These are phyloP conservation scores for Apamea anceps DNA, from an alignment of 2,888 invertebrate species.

Conservation along the genomic window DNA sequence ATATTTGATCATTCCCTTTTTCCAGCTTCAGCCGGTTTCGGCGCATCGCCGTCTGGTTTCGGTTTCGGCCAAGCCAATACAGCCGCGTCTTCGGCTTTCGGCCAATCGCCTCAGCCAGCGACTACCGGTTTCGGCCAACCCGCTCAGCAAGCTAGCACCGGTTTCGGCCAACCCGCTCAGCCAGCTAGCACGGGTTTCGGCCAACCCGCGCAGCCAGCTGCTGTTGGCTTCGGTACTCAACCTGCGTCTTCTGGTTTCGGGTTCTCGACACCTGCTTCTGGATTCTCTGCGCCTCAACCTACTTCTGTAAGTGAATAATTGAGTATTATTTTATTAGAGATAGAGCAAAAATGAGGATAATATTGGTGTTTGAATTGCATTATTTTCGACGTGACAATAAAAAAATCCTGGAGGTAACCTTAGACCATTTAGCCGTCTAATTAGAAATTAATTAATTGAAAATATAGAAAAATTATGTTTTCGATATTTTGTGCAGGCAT, in stretches of 20 bases:
- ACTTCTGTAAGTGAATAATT: constrained; percentile 68
- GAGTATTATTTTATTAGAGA: background rate
- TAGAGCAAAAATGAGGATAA: background rate
- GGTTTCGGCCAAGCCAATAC: constrained; percentile 72
- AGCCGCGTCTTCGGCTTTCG: constrained; percentile 67
- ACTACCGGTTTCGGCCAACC: constrained; percentile 68
- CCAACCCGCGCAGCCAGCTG: constrained; percentile 70
- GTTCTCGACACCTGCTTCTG: constrained; percentile 80
- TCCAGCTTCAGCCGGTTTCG: constrained; percentile 69
- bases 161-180: constrained; percentile 61
- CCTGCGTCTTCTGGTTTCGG: constrained; percentile 69
- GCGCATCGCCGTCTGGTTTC: constrained; percentile 72
- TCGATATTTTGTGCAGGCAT: background rate
- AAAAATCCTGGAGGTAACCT: background rate
- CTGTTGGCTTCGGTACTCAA: constrained; percentile 64
- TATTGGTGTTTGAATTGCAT: background rate
- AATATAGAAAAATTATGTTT: background rate
- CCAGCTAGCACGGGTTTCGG: constrained; percentile 68
- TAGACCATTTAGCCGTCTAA: background rate
- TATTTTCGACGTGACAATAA: background rate
- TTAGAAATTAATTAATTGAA: background rate
- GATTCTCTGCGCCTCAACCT: constrained; percentile 78
- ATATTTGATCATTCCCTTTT: constrained; percentile 7
- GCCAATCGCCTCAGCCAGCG: constrained; percentile 42
- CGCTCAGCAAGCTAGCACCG: constrained; percentile 39